Percentiles rank a stretch among this genome's conserved stretches.
These are phyloP conservation scores for Lagorchestes hirsutus DNA, from an alignment of 2,797 vertebrate species.

Conservation along the genomic window DNA sequence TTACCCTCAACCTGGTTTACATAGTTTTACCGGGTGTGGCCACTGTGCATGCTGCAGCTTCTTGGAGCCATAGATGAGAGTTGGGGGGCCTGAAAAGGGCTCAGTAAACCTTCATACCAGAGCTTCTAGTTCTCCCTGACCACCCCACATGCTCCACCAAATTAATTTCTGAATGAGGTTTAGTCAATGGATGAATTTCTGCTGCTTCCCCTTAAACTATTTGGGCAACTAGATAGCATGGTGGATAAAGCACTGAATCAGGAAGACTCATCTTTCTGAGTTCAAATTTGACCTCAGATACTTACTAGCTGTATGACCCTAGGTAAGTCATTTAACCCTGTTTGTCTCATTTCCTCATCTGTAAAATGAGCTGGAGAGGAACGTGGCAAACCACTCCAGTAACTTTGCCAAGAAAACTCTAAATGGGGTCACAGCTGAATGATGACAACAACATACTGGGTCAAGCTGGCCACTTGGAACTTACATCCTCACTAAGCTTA, in stretches of 20 bases:
- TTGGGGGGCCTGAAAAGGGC: not conserved
- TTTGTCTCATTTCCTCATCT: too few species aligned
- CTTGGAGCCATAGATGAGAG: not conserved
- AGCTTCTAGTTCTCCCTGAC: not conserved
- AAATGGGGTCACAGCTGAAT: not conserved
- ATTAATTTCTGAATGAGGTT: not conserved
- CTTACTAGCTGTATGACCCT: not conserved
- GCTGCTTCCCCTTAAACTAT: too few species aligned
- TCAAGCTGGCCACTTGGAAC: not conserved
- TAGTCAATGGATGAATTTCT: not conserved
- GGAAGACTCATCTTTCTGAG: not conserved
- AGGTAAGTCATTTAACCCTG: not conserved
- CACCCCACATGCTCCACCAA: not conserved
- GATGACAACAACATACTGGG: not conserved
- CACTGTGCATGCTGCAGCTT: not conserved
- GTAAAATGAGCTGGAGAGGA: not conserved
- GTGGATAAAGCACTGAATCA: not conserved
- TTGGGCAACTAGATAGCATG: not conserved
- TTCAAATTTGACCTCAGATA: not conserved
- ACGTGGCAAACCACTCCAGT: not conserved
- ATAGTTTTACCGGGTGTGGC: not conserved
- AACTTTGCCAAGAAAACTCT: not conserved
- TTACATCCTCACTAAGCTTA: not conserved
- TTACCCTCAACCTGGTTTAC: not conserved
- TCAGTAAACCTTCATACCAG: not conserved